phyloP scores from a whole-genome alignment of 2,797 vertebrate genomes.

The Pempheris klunzingeri region DNA sequence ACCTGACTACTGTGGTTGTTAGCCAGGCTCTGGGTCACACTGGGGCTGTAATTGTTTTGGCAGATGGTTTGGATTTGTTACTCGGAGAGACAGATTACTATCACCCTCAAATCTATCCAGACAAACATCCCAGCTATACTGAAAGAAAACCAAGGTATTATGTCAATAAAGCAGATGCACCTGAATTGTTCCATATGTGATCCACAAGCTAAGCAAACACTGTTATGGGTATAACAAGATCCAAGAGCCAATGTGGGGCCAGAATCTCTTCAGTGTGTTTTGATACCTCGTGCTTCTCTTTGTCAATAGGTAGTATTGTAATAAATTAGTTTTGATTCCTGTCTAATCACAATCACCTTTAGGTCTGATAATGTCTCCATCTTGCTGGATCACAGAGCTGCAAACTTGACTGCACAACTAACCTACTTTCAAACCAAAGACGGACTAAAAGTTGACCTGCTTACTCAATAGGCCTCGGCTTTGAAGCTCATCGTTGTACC shows the following conservation, averaged over 20 bases:
- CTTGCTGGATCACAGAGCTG: constrained; percentile 18
- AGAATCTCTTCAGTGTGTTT: constrained; percentile 10
- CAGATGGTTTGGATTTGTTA: constrained; percentile 86
- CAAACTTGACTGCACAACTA: not conserved
- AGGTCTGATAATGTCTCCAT: constrained; percentile 39
- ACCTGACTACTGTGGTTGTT: constrained; percentile 65
- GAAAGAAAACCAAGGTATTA: constrained; percentile 48
- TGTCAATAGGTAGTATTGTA: no score
- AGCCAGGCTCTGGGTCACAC: constrained; percentile 70
- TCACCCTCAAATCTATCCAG: constrained; percentile 71
- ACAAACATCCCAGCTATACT: constrained; percentile 71
- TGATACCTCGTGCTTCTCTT: not conserved
- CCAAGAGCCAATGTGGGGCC: not conserved
- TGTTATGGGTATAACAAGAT: constrained; percentile 14
- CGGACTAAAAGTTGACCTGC: not conserved
- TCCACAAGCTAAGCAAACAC: constrained; percentile 55
- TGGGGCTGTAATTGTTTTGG: constrained; percentile 77
- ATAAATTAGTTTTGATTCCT: no score
- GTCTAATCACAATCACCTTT: constrained; percentile 2
- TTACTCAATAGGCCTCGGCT: not conserved
- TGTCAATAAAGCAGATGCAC: constrained; percentile 58
- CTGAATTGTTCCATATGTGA: constrained; percentile 59
- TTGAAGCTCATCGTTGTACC: constrained; percentile 12
- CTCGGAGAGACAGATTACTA: constrained; percentile 76
- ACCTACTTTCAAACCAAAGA: not conserved